Conservation (phyloP, 2,888 invertebrate species). For the Erynnis tages region DNA sequence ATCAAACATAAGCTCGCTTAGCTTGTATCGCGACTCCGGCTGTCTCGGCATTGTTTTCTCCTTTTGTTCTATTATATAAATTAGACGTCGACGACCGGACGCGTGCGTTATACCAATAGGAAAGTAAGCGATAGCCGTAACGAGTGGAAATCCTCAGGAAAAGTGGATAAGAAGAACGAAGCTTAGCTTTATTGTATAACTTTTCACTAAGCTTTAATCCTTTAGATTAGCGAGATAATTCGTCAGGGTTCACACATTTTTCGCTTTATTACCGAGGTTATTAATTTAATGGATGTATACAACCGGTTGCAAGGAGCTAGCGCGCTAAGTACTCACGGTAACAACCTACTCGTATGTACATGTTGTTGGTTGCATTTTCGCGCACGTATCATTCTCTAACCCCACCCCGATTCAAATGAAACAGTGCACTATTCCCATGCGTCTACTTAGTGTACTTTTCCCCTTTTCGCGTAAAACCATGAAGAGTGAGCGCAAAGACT, state of each 20-base stretch:
- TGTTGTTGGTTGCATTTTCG: constrained; percentile 16
- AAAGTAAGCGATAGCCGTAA: not conserved
- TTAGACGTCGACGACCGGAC: constrained; percentile 47
- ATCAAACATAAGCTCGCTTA: constrained; percentile 68
- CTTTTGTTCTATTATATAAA: constrained; percentile 65
- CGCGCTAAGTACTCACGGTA: constrained; percentile 15
- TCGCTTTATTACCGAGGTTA: not conserved
- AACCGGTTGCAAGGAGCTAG: not conserved
- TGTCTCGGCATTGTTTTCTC: constrained; percentile 59
- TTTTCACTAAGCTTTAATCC: not conserved
- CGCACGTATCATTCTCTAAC: constrained; percentile 15
- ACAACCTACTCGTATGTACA: constrained; percentile 10
- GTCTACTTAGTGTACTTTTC: constrained; percentile 10
- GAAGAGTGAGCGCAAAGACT: not conserved
- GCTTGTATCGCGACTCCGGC: constrained; percentile 47
- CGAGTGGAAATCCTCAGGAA: not conserved
- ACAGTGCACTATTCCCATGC: constrained; percentile 9
- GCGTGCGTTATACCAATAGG: constrained; percentile 24
- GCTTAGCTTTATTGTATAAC: not conserved
- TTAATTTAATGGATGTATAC: constrained; percentile 6
- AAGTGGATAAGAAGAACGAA: not conserved
- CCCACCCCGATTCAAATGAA: constrained; percentile 18
- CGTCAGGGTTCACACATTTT: not conserved
- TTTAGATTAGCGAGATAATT: not conserved
- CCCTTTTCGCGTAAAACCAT: too few relatives aligned